A percentile compares a stretch with the other conserved stretches of the same genome.
Conservation (phyloP, 2,888 invertebrate species). For the Uloborus plumipes region DNA sequence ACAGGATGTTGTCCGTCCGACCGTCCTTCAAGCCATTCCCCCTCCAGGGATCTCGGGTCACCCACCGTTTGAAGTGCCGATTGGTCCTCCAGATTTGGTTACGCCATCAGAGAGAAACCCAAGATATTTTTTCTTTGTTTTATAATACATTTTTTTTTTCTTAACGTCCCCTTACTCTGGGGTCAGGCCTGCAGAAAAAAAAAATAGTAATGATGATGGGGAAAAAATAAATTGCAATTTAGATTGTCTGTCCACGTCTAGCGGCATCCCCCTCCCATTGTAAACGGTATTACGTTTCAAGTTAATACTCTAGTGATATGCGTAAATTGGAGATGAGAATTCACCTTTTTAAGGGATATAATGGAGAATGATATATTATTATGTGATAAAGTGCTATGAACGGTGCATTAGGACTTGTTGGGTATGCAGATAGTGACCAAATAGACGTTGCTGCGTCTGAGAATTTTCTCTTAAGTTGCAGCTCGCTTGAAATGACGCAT, state of each 20-base stretch:
- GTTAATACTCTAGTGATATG: slow-evolving; percentile 58
- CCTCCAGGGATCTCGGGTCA: not conserved
- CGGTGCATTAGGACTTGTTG: not conserved
- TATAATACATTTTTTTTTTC: slow-evolving; percentile 1
- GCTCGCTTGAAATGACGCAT: not conserved
- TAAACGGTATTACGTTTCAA: slow-evolving; percentile 61
- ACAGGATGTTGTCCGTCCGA: slow-evolving; percentile 52
- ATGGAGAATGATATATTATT: slow-evolving; percentile 57
- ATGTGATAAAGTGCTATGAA: slow-evolving; percentile 30
- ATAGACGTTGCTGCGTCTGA: not conserved
- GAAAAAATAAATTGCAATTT: slow-evolving; percentile 39
- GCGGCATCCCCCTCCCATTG: slow-evolving; percentile 8
- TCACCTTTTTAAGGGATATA: slow-evolving; percentile 24
- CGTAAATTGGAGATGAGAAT: slow-evolving; percentile 33
- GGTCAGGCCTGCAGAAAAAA: slow-evolving; percentile 33
- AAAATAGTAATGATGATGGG: slow-evolving; percentile 23
- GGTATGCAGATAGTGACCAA: slow-evolving; percentile 23
- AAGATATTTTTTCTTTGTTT: not conserved
- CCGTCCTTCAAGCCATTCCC: slow-evolving; percentile 13
- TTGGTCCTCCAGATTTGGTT: slow-evolving; percentile 46
- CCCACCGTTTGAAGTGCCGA: slow-evolving; percentile 60
- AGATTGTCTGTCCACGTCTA: slow-evolving; percentile 3
- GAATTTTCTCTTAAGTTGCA: not conserved
- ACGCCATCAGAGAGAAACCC: slow-evolving; percentile 12
- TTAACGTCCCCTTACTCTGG: not conserved